phyloP scores from a whole-genome alignment of 2,797 vertebrate species.

The Halcyon smyrnensis region DNA sequence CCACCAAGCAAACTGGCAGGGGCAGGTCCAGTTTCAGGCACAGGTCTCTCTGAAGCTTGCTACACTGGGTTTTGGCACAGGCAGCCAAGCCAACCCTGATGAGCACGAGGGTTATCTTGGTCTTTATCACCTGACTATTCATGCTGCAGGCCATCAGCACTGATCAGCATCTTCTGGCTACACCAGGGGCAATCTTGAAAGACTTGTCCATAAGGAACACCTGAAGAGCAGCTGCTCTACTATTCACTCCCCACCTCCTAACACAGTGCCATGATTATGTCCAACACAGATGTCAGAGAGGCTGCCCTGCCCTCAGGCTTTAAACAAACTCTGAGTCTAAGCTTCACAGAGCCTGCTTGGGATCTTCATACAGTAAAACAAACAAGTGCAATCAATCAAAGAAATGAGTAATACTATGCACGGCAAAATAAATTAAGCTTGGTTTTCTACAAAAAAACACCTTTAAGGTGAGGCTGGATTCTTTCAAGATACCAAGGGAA shows the following conservation, averaged over 20 bases:
- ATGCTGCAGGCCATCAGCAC: neutral
- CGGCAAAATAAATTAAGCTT: neutral
- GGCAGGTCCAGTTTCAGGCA: neutral
- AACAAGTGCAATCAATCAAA: neutral
- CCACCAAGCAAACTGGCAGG: neutral
- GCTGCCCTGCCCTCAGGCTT: neutral
- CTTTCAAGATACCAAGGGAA: neutral
- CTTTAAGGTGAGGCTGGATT: neutral
- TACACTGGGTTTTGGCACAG: neutral
- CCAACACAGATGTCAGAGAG: neutral
- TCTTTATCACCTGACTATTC: neutral
- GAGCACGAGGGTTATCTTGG: neutral
- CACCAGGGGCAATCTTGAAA: neutral
- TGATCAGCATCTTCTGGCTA: neutral
- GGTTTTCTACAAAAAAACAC: neutral
- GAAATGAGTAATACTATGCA: neutral
- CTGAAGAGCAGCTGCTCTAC: neutral
- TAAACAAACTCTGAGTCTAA: neutral
- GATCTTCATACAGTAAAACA: neutral
- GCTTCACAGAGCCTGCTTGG: neutral
- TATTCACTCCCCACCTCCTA: neutral
- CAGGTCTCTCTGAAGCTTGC: neutral
- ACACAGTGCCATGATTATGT: fast-evolving
- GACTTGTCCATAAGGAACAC: neutral
- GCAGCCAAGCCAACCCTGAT: neutral